A percentile compares a stretch with the other conserved stretches of the same genome.
Evolutionary conservation across 2,888 invertebrate genomes (phyloP).

Genomic region (Villa cingulata): DNA sequence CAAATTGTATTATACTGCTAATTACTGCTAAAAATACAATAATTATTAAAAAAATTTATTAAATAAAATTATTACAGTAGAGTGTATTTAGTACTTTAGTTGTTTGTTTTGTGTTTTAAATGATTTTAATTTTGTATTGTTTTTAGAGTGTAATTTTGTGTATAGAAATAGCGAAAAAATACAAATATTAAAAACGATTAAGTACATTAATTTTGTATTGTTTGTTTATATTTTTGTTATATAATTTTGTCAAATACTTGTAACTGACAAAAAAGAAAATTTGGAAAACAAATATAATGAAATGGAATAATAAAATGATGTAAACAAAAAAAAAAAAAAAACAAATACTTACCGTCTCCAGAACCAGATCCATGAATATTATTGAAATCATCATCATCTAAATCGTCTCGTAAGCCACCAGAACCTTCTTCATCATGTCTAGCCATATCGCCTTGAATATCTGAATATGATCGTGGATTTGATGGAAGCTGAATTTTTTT

Average conservation of each 20-base stretch:
- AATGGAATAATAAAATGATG: neutral
- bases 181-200: too few relatives aligned
- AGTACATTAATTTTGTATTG: too few relatives aligned
- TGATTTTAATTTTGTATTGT: neutral
- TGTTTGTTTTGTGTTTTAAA: neutral
- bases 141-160: too few relatives aligned
- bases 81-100: too few relatives aligned
- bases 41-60: too few relatives aligned
- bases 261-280: neutral
- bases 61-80: too few relatives aligned
- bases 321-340: neutral
- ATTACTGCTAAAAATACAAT: too few relatives aligned
- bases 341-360: conserved; percentile 23
- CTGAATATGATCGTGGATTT: conserved; percentile 25
- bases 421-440: conserved; percentile 31
- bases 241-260: too few relatives aligned
- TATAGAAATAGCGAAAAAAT: too few relatives aligned
- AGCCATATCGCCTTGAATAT: conserved; percentile 36
- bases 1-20: too few relatives aligned
- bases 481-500: conserved; percentile 23
- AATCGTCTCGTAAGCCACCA: conserved; percentile 22
- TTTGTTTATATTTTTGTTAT: too few relatives aligned
- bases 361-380: conserved; percentile 30
- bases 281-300: neutral
- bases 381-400: conserved; percentile 31